phyloP scores from a whole-genome alignment of 2,113 vertebrate genomes.

The Rutilus rutilus region DNA sequence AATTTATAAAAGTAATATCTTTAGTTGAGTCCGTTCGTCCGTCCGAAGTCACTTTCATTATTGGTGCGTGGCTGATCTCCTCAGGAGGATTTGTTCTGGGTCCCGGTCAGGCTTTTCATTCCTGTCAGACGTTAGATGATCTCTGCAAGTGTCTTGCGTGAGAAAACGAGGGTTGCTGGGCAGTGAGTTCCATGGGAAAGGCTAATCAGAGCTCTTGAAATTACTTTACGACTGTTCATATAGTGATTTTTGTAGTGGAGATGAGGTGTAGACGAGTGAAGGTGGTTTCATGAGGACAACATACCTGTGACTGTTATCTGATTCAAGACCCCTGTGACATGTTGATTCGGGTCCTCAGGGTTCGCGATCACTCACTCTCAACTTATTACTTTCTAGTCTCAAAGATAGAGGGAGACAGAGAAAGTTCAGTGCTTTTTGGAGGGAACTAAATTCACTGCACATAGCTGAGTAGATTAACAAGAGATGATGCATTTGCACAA shows the following conservation, averaged over 20 bases:
- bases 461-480: slow-evolving; percentile 15
- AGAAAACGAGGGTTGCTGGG: not conserved
- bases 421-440: slow-evolving; percentile 16
- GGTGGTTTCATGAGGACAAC: slow-evolving; percentile 6
- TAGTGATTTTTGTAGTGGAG: not conserved
- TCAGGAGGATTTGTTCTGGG: not conserved
- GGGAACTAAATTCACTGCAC: not conserved
- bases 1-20: not conserved
- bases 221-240: not conserved
- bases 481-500: not conserved
- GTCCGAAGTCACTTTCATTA: not conserved
- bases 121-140: not conserved
- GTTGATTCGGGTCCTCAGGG: slow-evolving; percentile 27
- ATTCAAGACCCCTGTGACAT: slow-evolving; percentile 19
- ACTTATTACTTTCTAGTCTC: not conserved
- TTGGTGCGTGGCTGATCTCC: not conserved
- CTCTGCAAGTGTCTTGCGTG: not conserved
- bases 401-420: not conserved
- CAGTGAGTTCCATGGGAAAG: not conserved
- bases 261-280: not conserved
- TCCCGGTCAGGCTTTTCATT: slow-evolving; percentile 25
- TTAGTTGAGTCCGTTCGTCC: too few relatives aligned
- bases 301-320: slow-evolving; percentile 23
- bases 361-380: slow-evolving; percentile 4
- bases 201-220: not conserved